Base-by-base conservation (phyloP, 1,140 invertebrate genomes). In the Microplitis demolitor region DNA sequence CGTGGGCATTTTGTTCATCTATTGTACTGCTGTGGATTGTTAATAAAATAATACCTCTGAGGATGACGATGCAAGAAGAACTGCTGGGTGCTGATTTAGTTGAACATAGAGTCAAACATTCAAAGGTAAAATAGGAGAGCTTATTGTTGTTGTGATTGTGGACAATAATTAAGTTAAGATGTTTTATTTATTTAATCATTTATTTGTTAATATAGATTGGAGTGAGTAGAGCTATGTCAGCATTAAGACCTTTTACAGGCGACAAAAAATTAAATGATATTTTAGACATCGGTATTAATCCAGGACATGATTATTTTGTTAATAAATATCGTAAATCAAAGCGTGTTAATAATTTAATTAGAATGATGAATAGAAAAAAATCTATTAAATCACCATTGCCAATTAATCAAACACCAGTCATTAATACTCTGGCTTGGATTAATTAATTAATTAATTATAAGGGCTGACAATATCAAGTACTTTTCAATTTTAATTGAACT, bases 71-170 rank as follows among this genome's bases (percentile, higher is more conserved):
- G 1, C 91, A 94, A 71, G 94, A 95, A 66, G 96, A 97, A 83
- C 86, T 97, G 16, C 82, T 97, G 0, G 96, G 96, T 3, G 95
- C 95, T 11, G 96, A 97, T 89, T 88, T 96, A 13, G 92, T 93
- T 0, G 96, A 97, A 81, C 96, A 97, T 85, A 90, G 90, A 61
- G 92, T 97, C 66, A 85, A 87, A 76, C 90, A 92, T 79, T 86
- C 89, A 35, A 84, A 90, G 80, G 90, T 91, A 74, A 24, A 24
- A 56, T 56, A 56, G 53, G 24, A 16, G n/a, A 56, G 9, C n/a
- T 14, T 24, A 56, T 16, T 56, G 39, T 9, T 56, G n/a, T 14
- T 56, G n/a, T 56, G 5, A 14, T 16, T 56, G 8, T 13, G n/a
- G n/a, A 24, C n/a, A 24, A 13, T 56, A 5, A 16, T 24, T 33